These are phyloP conservation scores for Antheraea mylitta DNA, from an alignment of 1,140 invertebrate genomes.

Conservation along the genomic window DNA sequence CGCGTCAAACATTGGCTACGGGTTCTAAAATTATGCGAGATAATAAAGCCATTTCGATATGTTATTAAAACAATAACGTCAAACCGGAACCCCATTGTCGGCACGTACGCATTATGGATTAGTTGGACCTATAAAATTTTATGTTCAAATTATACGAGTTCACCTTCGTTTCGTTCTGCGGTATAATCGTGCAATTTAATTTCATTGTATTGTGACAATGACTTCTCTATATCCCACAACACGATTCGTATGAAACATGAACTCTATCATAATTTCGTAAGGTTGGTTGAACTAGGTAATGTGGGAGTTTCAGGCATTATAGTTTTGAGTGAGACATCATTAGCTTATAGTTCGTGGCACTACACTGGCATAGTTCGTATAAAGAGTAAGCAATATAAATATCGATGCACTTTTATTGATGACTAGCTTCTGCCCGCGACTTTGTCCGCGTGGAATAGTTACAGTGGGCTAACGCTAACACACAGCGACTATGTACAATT, in stretches of 20 bases:
- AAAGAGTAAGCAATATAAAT: no score
- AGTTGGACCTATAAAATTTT: slow-evolving; percentile 10
- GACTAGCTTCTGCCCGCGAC: no score
- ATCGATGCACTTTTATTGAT: no score
- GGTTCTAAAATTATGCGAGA: background rate
- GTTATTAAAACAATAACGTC: slow-evolving; percentile 1
- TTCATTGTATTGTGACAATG: background rate
- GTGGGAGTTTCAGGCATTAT: no score
- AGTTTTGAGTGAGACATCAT: no score
- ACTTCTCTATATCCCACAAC: no score
- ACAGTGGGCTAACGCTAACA: no score
- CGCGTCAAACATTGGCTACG: background rate
- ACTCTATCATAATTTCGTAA: background rate
- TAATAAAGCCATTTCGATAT: background rate
- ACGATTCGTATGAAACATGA: no score
- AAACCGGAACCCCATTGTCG: slow-evolving; percentile 3
- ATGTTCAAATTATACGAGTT: slow-evolving; percentile 23
- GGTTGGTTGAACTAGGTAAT: background rate
- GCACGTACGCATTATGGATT: slow-evolving; percentile 13
- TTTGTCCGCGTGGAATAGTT: no score
- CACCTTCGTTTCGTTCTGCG: background rate
- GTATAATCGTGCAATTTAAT: background rate
- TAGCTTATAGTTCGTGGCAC: no score
- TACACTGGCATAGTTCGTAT: background rate
- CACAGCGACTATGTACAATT: no score